Conservation (phyloP, 2,797 vertebrate genomes). For the Enteromius afrohamiltoni region DNA sequence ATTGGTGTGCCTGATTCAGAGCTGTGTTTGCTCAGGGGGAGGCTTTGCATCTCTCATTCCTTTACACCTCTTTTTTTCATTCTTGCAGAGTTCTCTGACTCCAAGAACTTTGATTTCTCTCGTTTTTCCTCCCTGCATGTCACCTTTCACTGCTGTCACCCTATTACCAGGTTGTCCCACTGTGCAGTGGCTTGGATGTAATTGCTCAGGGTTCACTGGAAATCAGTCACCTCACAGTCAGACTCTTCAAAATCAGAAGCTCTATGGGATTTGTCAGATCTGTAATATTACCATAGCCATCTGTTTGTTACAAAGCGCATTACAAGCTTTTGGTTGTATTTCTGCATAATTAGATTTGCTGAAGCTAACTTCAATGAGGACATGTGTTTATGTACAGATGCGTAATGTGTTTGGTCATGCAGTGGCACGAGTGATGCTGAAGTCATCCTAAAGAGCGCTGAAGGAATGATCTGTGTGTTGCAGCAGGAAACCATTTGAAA, state of each 20-base stretch:
- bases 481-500: background rate
- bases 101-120: background rate
- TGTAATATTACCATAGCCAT: slow-evolving; percentile 3
- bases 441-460: slow-evolving; percentile 23
- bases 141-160: slow-evolving; percentile 25
- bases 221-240: slow-evolving; percentile 15
- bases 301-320: background rate
- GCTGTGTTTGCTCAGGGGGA: slow-evolving; percentile 71
- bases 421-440: slow-evolving; percentile 19
- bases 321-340: slow-evolving; percentile 17
- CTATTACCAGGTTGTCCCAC: background rate
- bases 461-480: background rate
- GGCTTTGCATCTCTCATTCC: slow-evolving; percentile 60
- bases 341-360: slow-evolving; percentile 11
- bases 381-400: slow-evolving; percentile 31
- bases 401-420: slow-evolving; percentile 22
- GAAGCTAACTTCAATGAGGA: slow-evolving; percentile 25
- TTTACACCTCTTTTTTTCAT: slow-evolving; percentile 26
- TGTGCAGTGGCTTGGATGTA: background rate
- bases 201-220: slow-evolving; percentile 6
- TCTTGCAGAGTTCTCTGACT: slow-evolving; percentile 24
- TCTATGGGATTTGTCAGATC: slow-evolving; percentile 26
- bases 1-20: slow-evolving; percentile 78
- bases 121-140: slow-evolving; percentile 4
- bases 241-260: slow-evolving; percentile 13